These are phyloP conservation scores for Mesorhabditis belari DNA, from an alignment of 2,888 invertebrate genomes.

Conservation along the genomic window DNA sequence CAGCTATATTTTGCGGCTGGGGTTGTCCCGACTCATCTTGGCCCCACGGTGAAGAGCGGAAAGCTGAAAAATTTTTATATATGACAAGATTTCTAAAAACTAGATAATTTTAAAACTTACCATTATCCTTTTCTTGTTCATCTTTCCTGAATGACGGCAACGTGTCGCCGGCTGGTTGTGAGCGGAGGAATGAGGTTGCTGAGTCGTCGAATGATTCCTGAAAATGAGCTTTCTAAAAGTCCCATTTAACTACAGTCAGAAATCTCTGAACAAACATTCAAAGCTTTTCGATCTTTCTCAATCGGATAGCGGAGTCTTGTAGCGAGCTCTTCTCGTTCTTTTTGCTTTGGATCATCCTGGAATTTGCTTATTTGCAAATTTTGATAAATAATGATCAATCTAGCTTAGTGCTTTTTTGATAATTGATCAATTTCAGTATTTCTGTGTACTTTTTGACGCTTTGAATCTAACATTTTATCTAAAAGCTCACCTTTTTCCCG, in stretches of 20 bases:
- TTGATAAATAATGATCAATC: not conserved
- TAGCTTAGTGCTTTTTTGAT: not conserved
- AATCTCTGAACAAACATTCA: too few relatives aligned
- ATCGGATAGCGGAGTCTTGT: not conserved
- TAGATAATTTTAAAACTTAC: not conserved
- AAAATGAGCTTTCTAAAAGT: not conserved
- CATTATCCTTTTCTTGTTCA: not conserved
- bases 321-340: not conserved
- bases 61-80: not conserved
- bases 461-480: not conserved
- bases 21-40: not conserved
- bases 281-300: too few relatives aligned
- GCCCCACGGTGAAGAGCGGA: not conserved
- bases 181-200: not conserved
- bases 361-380: not conserved
- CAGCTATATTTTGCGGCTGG: not conserved
- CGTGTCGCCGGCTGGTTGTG: not conserved
- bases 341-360: not conserved
- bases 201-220: not conserved
- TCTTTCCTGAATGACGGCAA: not conserved
- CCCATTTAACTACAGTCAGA: too few relatives aligned
- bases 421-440: not conserved
- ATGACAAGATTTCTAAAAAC: not conserved
- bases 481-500: not conserved
- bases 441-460: too few relatives aligned